Evolutionary conservation across 2,113 vertebrate species (phyloP), one percentile per base, ranked within the genome.

Genomic region (Sus scrofa): DNA sequence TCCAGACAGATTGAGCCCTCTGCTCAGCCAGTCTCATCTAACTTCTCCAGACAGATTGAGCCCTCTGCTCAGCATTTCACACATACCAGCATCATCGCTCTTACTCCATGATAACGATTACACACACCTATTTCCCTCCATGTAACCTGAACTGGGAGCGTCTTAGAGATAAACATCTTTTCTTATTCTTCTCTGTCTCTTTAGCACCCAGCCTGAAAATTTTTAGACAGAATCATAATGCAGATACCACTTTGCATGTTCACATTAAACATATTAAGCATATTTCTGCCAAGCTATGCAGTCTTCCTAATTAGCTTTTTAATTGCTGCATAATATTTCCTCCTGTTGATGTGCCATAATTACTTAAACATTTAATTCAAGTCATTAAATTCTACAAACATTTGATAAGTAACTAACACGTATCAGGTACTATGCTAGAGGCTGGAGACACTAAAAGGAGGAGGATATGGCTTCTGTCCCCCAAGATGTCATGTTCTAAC

Each of bases 291-390:
- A 50, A 89, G 44, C 37, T 95, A 50, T 13, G 75, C 78, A 71
- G 58, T 89, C 62, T 95, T 93, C 71, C 85, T 97, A 97, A 97
- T 97, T 97, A 97, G 91, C 70, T 93, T 97, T 95, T 97, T 97
- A 97, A 97, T 97, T 97, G 96, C 74, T 77, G 65, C 92, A 96
- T 97, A 95, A 91, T 97, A 97, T 95, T 97, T 97, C 95, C 86
- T 93, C 79, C 54, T 97, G 96, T 89, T 93, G 95, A 89, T 92
- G 89, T 75, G 85, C 84, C 58, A 90, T 97, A 97, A 97, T 97
- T 97, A 96, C 75, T 84, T 89, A 97, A 89, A 97, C 79, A 92
- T 96, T 93, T 85, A 96, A 96, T 96, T 97, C 92, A 92, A 86
- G 92, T 95, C 92, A 90, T 97, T 97, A 96, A 95, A 93, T 77